Evolutionary conservation across 2,888 invertebrate species (phyloP).

Genomic region (Caradrina kadenii): DNA sequence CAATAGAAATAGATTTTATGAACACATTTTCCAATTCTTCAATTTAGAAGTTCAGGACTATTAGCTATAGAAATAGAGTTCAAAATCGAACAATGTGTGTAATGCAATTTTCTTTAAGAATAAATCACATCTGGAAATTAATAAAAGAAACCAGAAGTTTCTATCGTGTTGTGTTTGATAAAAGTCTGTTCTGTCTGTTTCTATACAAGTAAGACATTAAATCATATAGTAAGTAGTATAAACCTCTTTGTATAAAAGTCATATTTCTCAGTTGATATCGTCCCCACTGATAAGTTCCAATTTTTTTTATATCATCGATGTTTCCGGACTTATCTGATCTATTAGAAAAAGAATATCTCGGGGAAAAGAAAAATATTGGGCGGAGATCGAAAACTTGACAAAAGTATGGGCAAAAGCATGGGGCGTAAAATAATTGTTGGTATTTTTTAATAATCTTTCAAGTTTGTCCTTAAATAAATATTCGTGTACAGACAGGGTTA

Average conservation of each 20-base stretch:
- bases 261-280: not conserved
- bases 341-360: not conserved
- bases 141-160: constrained; percentile 15
- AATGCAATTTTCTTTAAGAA: constrained; percentile 7
- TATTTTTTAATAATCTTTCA: too few species aligned
- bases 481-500: too few species aligned
- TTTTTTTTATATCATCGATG: not conserved
- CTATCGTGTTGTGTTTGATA: not conserved
- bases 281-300: not conserved
- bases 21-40: constrained; percentile 15
- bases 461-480: too few species aligned
- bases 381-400: constrained; percentile 6
- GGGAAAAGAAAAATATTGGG: constrained; percentile 1
- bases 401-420: constrained; percentile 4
- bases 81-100: constrained; percentile 5
- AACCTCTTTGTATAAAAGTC: not conserved
- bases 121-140: constrained; percentile 16
- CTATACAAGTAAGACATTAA: too few species aligned
- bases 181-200: too few species aligned
- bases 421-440: not conserved
- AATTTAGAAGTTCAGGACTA: constrained; percentile 4
- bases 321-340: constrained; percentile 7
- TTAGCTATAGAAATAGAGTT: constrained; percentile 12
- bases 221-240: too few species aligned
- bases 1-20: constrained; percentile 32